Conservation (phyloP, 2,113 vertebrate genomes). For the Ictalurus punctatus region DNA sequence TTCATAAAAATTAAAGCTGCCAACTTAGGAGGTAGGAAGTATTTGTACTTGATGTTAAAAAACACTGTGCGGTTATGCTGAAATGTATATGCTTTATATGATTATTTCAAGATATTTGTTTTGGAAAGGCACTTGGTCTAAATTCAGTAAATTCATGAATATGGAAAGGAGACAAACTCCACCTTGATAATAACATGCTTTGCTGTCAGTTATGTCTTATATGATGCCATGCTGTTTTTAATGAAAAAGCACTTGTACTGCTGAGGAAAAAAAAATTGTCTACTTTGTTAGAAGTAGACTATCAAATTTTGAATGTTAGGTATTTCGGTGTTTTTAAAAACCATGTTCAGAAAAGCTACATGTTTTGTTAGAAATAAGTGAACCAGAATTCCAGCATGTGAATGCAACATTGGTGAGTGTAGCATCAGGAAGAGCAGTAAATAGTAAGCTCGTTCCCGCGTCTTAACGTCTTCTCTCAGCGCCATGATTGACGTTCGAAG, state of each 20-base stretch:
- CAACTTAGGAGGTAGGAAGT: background rate
- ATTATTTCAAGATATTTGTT: background rate
- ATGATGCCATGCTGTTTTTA: background rate
- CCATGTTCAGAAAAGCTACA: background rate
- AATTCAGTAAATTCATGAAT: background rate
- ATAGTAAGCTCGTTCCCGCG: conserved; percentile 56
- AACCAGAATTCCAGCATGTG: background rate
- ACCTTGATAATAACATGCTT: background rate
- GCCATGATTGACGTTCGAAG: conserved; percentile 67
- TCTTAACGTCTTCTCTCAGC: conserved; percentile 56
- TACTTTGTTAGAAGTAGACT: too few relatives aligned
- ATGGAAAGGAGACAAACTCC: background rate
- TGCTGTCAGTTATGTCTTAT: background rate
- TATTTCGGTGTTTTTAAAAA: background rate
- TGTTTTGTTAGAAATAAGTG: background rate
- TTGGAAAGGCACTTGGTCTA: background rate
- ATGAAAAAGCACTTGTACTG: background rate
- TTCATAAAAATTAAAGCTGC: background rate
- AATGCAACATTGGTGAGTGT: background rate
- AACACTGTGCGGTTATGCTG: background rate
- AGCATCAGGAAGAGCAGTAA: background rate
- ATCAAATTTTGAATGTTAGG: background rate
- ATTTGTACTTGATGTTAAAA: background rate
- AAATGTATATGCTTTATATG: background rate
- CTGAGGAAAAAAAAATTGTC: background rate